These are phyloP conservation scores for Channa argus DNA, from an alignment of 2,113 vertebrate genomes.

Conservation along the genomic window DNA sequence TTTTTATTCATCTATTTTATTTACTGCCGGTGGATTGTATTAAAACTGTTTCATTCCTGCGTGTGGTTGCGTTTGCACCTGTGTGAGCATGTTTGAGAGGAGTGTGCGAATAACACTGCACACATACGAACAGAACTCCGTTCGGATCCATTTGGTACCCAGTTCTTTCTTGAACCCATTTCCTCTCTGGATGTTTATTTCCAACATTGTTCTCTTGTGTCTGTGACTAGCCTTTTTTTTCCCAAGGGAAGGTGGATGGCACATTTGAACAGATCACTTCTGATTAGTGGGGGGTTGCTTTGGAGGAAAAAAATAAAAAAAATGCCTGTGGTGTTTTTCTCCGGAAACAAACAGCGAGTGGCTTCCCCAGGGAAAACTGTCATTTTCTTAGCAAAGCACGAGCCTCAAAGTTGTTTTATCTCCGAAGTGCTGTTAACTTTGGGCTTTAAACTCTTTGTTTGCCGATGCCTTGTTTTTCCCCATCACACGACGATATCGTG, in stretches of 20 bases:
- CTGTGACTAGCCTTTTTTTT: conserved; percentile 42
- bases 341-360: conserved; percentile 78
- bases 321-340: conserved; percentile 67
- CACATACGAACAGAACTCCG: neutral
- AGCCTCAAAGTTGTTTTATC: conserved; percentile 69
- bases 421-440: conserved; percentile 71
- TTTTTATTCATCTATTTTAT: neutral
- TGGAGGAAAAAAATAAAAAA: conserved; percentile 42
- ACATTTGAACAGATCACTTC: conserved; percentile 77
- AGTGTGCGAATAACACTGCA: too few species aligned
- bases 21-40: conserved; percentile 37
- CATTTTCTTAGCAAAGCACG: conserved; percentile 63
- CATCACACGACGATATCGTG: conserved; percentile 46
- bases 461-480: conserved; percentile 56
- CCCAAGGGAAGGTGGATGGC: conserved; percentile 60
- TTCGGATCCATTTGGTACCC: neutral
- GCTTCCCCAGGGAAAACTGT: conserved; percentile 71
- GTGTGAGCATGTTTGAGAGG: neutral
- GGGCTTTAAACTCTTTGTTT: conserved; percentile 64
- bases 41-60: conserved; percentile 37
- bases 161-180: conserved; percentile 15
- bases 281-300: conserved; percentile 72
- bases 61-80: conserved; percentile 11
- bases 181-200: conserved; percentile 49
- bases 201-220: conserved; percentile 41